Conservation (phyloP, 1,140 invertebrate species). For the Ips typographus region DNA sequence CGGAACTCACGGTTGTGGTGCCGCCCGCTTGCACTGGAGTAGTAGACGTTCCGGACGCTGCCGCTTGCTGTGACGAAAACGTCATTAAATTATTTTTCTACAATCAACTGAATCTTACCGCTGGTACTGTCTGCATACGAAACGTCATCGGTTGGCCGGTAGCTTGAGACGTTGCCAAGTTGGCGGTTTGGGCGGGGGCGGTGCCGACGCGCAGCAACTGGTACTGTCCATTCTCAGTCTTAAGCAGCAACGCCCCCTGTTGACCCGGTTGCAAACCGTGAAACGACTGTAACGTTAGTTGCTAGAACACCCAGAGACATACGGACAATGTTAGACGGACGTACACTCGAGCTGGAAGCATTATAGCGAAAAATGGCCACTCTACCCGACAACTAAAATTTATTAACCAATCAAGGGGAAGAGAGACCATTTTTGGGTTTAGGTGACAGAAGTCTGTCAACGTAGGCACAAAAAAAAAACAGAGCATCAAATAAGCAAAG, state of each 20-base stretch:
- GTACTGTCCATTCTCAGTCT: constrained; percentile 94
- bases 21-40: constrained; percentile 59
- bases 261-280: constrained; percentile 80
- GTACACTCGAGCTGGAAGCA: background rate
- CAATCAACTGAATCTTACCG: constrained; percentile 52
- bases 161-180: constrained; percentile 60
- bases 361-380: background rate
- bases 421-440: too few relatives aligned
- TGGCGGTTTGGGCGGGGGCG: constrained; percentile 61
- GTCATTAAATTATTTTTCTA: background rate
- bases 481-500: too few relatives aligned
- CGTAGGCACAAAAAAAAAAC: too few relatives aligned
- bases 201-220: constrained; percentile 86
- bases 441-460: too few relatives aligned
- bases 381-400: too few relatives aligned
- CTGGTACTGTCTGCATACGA: constrained; percentile 59
- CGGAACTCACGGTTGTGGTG: constrained; percentile 40
- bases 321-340: constrained; percentile 39
- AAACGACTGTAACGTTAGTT: constrained; percentile 81
- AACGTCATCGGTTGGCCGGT: constrained; percentile 53
- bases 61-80: constrained; percentile 23
- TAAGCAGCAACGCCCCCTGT: constrained; percentile 83
- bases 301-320: constrained; percentile 46
- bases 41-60: constrained; percentile 48
- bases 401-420: too few relatives aligned